A percentile compares a stretch with the other conserved stretches of the same genome.
phyloP scores from a whole-genome alignment of 2,797 vertebrate species.

The Dipus sagitta region DNA sequence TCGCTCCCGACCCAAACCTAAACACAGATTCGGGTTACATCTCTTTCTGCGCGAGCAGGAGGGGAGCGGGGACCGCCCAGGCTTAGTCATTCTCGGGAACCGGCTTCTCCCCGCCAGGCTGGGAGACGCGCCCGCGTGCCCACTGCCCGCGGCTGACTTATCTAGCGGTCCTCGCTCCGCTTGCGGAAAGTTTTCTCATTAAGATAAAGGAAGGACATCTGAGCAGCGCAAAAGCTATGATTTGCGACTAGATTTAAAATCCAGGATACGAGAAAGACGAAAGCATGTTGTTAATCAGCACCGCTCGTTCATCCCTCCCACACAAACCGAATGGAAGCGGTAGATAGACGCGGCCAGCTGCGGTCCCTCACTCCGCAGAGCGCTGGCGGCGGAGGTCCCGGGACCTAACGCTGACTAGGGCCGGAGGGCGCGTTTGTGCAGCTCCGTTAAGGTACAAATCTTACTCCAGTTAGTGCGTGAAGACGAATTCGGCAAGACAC shows the following conservation, averaged over 20 bases:
- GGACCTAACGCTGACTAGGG: neutral
- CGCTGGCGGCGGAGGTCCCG: fast-evolving
- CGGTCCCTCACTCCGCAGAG: neutral
- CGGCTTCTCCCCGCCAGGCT: neutral
- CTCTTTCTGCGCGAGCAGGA: neutral
- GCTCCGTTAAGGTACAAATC: neutral
- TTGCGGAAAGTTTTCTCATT: slow-evolving; percentile 76
- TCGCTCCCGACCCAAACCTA: slow-evolving; percentile 52
- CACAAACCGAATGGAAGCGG: neutral
- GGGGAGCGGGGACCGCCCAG: neutral
- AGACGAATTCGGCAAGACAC: slow-evolving; percentile 35
- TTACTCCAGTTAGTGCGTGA: slow-evolving; percentile 9
- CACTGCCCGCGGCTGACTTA: neutral
- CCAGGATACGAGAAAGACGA: slow-evolving; percentile 51
- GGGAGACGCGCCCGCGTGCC: neutral
- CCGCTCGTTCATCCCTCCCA: neutral
- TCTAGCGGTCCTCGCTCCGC: neutral
- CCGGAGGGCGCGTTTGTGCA: neutral
- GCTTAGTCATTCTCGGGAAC: neutral
- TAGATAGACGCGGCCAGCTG: neutral
- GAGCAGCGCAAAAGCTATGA: slow-evolving; percentile 57
- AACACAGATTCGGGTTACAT: slow-evolving; percentile 73
- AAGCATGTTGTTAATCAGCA: slow-evolving; percentile 63
- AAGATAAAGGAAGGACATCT: slow-evolving; percentile 70
- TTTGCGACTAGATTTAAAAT: slow-evolving; percentile 56